A percentile compares a stretch with the other conserved stretches of the same genome.
These are phyloP conservation scores for Trichacis sp. DNA, from an alignment of 2,888 invertebrate genomes.

Conservation along the genomic window DNA sequence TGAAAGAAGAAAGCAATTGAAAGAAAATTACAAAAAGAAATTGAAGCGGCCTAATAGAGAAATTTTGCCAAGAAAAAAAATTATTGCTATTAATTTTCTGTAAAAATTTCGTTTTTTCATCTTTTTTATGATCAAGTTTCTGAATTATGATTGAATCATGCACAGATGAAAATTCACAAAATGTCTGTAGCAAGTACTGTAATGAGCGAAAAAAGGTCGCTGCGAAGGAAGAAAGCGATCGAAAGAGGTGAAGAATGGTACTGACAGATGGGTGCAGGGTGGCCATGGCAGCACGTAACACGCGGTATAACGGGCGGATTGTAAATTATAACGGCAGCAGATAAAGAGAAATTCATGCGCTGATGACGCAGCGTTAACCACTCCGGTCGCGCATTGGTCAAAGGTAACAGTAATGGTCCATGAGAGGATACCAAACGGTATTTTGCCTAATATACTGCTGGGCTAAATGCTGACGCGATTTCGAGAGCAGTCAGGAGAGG, in stretches of 20 bases:
- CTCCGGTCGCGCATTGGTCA: constrained; percentile 65
- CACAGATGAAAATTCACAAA: constrained; percentile 21
- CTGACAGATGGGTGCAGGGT: constrained; percentile 29
- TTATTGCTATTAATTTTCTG: no score
- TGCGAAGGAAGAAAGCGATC: constrained; percentile 5
- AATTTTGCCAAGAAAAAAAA: no score
- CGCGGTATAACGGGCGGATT: constrained; percentile 51
- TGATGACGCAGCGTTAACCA: constrained; percentile 67
- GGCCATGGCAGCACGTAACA: constrained; percentile 27
- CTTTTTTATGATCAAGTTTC: no score
- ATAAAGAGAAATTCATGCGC: constrained; percentile 67
- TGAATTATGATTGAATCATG: not conserved
- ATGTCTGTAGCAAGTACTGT: constrained; percentile 7
- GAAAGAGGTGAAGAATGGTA: constrained; percentile 10
- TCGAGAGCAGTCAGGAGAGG: constrained; percentile 47
- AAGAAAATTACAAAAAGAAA: no score
- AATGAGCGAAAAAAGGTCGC: not conserved
- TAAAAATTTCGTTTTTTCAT: no score
- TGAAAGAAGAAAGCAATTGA: no score
- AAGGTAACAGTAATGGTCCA: constrained; percentile 69
- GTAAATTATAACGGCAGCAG: constrained; percentile 62
- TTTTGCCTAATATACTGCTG: constrained; percentile 68
- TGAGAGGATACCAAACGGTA: constrained; percentile 66
- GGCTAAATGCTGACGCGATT: constrained; percentile 67
- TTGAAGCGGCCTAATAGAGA: no score